Evolutionary conservation across 2,797 vertebrate species (phyloP), one percentile per base, ranked within the genome.

Genomic region (Kryptopterus vitreolus): DNA sequence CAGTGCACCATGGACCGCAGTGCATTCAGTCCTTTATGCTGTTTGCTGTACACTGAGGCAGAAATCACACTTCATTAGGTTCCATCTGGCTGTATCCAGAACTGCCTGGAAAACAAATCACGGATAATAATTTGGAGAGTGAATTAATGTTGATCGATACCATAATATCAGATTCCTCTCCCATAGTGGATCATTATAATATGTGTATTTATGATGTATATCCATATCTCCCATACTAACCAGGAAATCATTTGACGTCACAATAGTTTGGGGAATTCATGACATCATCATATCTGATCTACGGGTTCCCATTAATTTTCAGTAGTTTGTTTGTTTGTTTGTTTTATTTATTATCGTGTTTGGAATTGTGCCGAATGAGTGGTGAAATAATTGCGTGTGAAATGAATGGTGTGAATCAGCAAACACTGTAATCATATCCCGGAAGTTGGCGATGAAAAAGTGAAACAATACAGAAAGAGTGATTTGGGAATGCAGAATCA

Each of bases 41-140:
- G 20, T 80, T 80, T 80, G 59, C 78, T 73, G 12, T 53, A 29
- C 57, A 63, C 12, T 50, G 53, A 48, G 43, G 29, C 46, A 18
- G 29, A 53, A 79, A 29, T 50, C 22, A 16, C 26, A 65, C 5
- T 16, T 15, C 13, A 43, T 43, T 43, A 13, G 63, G 3, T 46
- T 65, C 22, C 9, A 22, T 63, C 33, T 43, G 63, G 35, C 20
- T 48, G 29, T 8, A 22, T 50, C 16, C 26, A 31, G 46, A 0
- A 8, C 46, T 50, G 29, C 26, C 65, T 18, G 24, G n/a, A 48
- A 48, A 68, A 26, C 46, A 31, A 20, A 9, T 26, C 50, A 11
- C n/a, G 16, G 26, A 26, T 31, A 3, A 15, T 2, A 48, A 50
- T 52, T 16, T 3, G n/a, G n/a, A 66, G 35, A n/a, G 20, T 5